These are phyloP conservation scores for Megaptera novaeangliae DNA, from an alignment of 2,113 vertebrate genomes.

Conservation along the genomic window DNA sequence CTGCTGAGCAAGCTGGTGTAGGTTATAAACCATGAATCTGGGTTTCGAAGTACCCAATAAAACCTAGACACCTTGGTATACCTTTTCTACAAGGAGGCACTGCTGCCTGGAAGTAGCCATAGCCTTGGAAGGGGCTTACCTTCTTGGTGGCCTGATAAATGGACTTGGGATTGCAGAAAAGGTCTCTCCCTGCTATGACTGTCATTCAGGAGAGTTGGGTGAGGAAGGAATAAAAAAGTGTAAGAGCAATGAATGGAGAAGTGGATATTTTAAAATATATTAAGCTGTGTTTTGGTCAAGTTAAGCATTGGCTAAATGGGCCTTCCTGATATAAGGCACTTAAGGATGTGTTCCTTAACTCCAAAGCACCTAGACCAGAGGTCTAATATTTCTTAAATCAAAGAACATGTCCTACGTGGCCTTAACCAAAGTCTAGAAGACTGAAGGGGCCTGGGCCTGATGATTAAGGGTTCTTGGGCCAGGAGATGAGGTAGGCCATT, in stretches of 20 bases:
- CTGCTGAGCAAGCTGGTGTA: neutral
- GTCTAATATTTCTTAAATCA: neutral
- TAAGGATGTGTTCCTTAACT: neutral
- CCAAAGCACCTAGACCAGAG: neutral
- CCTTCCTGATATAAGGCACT: neutral
- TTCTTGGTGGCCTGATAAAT: neutral
- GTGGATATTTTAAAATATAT: neutral
- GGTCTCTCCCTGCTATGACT: neutral
- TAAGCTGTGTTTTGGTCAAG: neutral
- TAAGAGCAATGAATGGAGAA: neutral
- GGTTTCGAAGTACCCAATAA: neutral
- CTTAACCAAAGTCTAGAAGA: neutral
- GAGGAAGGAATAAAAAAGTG: neutral
- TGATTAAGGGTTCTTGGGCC: neutral
- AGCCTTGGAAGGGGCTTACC: neutral
- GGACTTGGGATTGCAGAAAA: neutral
- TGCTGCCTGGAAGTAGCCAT: neutral
- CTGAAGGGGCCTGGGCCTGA: neutral
- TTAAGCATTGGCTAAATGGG: neutral
- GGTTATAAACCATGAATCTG: neutral
- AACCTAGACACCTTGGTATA: neutral
- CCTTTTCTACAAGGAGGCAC: neutral
- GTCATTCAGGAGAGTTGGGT: neutral
- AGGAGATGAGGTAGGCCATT: neutral
- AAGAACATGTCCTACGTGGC: neutral